These are phyloP conservation scores for Cotesia typhae DNA, from an alignment of 1,140 invertebrate genomes.

Conservation along the genomic window DNA sequence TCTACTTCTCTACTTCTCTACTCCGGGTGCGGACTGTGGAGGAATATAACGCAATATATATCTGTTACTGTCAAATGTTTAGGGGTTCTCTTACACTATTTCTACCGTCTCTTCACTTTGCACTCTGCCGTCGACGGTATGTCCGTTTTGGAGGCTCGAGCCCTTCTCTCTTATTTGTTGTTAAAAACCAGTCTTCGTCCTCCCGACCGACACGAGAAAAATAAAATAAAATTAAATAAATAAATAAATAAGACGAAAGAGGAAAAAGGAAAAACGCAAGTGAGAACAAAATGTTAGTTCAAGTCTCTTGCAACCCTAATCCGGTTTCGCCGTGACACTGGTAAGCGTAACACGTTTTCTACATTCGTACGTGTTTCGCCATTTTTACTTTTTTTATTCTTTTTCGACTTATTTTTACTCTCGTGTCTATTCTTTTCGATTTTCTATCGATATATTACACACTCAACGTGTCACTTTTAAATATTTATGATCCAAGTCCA, in stretches of 20 bases:
- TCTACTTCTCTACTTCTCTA: constrained; percentile 4
- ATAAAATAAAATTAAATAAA: constrained; percentile 6
- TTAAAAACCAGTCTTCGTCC: constrained; percentile 8
- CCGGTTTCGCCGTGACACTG: constrained; percentile 26
- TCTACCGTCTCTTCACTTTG: too few species aligned
- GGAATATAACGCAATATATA: constrained; percentile 23
- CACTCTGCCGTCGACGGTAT: not conserved
- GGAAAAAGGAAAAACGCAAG: not conserved
- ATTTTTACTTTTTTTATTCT: constrained; percentile 20
- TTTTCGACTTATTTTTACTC: constrained; percentile 3
- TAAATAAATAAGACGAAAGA: constrained; percentile 13
- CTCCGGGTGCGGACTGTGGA: too few species aligned
- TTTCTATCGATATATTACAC: too few species aligned
- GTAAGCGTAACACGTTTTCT: constrained; percentile 27
- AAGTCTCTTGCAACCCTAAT: constrained; percentile 31
- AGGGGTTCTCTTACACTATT: constrained; percentile 1
- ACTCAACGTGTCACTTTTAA: too few species aligned
- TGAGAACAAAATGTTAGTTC: not conserved
- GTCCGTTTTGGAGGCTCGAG: constrained; percentile 12
- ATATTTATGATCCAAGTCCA: too few species aligned
- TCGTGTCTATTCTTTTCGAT: not conserved
- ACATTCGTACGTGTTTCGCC: constrained; percentile 19
- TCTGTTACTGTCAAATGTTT: constrained; percentile 32
- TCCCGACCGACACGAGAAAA: constrained; percentile 7
- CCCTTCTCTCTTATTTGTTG: not conserved